Percentiles rank a stretch among this genome's conserved stretches.
These are phyloP conservation scores for Ectobius pallidus DNA, from an alignment of 2,888 invertebrate genomes.

Conservation along the genomic window DNA sequence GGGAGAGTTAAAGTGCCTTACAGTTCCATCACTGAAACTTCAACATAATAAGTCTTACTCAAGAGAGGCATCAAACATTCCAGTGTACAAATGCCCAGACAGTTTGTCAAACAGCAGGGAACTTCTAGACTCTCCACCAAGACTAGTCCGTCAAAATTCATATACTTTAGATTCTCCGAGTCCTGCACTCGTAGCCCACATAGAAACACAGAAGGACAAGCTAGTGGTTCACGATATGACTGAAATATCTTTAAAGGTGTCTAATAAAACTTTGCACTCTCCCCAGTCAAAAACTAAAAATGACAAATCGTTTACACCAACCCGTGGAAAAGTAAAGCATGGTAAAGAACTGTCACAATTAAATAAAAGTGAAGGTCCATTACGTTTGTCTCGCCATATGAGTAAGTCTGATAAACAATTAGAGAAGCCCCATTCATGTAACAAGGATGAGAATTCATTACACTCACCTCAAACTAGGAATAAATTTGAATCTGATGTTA, in stretches of 20 bases:
- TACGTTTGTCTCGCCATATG: no score
- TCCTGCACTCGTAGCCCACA: slow-evolving; percentile 2
- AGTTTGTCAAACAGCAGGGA: no score
- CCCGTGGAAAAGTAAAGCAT: no score
- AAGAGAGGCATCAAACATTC: neutral
- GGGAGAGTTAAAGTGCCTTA: neutral
- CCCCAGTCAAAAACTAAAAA: neutral
- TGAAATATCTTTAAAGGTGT: neutral
- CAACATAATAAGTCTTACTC: neutral
- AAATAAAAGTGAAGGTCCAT: no score
- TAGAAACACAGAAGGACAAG: neutral
- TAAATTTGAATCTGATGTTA: no score
- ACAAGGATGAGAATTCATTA: neutral
- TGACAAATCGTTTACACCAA: no score
- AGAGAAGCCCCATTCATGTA: neutral
- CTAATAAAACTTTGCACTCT: neutral
- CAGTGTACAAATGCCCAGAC: neutral
- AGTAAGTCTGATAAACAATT: no score
- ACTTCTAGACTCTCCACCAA: neutral
- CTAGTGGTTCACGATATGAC: neutral
- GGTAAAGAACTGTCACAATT: no score
- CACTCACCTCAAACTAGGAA: no score
- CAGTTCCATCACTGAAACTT: neutral
- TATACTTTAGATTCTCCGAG: slow-evolving; percentile 14
- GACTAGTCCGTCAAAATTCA: slow-evolving; percentile 4